These are phyloP conservation scores for Pelvicachromis taeniatus DNA, from an alignment of 2,113 vertebrate species.

Conservation along the genomic window DNA sequence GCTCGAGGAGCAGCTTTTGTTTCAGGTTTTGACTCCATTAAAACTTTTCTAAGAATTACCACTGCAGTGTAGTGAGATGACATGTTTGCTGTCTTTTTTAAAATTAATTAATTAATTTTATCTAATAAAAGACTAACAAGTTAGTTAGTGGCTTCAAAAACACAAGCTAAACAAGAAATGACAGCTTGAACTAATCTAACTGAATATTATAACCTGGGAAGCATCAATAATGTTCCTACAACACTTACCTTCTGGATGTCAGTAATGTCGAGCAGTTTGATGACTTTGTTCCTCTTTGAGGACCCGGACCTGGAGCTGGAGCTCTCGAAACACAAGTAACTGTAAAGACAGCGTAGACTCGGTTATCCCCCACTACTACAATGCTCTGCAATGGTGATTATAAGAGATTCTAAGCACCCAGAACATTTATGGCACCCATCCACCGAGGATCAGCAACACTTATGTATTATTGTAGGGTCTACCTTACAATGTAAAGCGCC, in stretches of 20 bases:
- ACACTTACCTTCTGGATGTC: conserved; percentile 88
- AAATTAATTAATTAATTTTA: not conserved
- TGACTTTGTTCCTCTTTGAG: conserved; percentile 96
- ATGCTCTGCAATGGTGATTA: not conserved
- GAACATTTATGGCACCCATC: not conserved
- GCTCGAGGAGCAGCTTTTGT: not conserved
- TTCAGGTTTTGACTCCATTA: not conserved
- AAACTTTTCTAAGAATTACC: not conserved
- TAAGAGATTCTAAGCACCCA: not conserved
- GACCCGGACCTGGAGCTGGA: conserved; percentile 86
- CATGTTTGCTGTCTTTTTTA: not conserved
- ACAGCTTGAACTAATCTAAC: not conserved
- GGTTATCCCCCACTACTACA: not conserved
- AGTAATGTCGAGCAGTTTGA: conserved; percentile 87
- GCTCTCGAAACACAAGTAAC: conserved; percentile 94
- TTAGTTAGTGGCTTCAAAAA: not conserved
- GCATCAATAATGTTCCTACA: not conserved
- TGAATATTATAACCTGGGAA: not conserved
- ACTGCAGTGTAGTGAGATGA: not conserved
- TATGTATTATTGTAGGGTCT: too few relatives aligned
- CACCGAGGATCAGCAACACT: not conserved
- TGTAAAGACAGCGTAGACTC: conserved; percentile 37
- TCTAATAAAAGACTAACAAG: not conserved
- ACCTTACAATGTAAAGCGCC: too few relatives aligned
- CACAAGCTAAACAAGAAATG: not conserved